Percentiles rank a stretch among this genome's conserved stretches.
phyloP scores from a whole-genome alignment of 1,140 invertebrate species.

The Eriosoma lanigerum region DNA sequence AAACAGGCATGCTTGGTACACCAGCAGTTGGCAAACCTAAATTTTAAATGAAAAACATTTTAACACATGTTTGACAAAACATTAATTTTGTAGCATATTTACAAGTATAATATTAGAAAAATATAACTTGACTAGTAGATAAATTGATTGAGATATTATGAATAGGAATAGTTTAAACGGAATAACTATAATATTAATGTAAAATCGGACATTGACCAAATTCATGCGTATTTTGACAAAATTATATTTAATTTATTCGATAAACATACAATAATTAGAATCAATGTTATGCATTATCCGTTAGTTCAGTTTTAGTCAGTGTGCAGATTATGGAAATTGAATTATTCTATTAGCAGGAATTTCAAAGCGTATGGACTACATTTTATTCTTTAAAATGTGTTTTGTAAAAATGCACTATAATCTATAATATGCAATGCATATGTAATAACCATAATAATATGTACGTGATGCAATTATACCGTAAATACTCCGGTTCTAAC shows the following conservation, averaged over 20 bases:
- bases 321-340: not conserved
- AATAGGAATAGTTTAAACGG: not conserved
- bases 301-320: not conserved
- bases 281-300: not conserved
- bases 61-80: not conserved
- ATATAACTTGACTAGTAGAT: not conserved
- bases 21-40: slow-evolving; percentile 38
- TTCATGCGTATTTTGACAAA: not conserved
- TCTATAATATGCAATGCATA: too few species aligned
- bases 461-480: slow-evolving; percentile 5
- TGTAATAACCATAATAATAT: slow-evolving; percentile 2
- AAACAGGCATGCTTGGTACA: slow-evolving; percentile 11
- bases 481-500: slow-evolving; percentile 30
- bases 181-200: not conserved
- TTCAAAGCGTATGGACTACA: not conserved
- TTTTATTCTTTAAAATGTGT: slow-evolving; percentile 25
- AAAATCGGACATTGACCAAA: slow-evolving; percentile 11
- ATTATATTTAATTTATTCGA: not conserved
- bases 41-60: not conserved
- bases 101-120: not conserved
- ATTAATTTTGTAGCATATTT: not conserved
- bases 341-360: slow-evolving; percentile 17
- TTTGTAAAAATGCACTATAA: slow-evolving; percentile 2
- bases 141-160: not conserved
- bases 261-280: not conserved